phyloP scores from a whole-genome alignment of 2,797 vertebrate genomes.

The Tokudaia muenninki region DNA sequence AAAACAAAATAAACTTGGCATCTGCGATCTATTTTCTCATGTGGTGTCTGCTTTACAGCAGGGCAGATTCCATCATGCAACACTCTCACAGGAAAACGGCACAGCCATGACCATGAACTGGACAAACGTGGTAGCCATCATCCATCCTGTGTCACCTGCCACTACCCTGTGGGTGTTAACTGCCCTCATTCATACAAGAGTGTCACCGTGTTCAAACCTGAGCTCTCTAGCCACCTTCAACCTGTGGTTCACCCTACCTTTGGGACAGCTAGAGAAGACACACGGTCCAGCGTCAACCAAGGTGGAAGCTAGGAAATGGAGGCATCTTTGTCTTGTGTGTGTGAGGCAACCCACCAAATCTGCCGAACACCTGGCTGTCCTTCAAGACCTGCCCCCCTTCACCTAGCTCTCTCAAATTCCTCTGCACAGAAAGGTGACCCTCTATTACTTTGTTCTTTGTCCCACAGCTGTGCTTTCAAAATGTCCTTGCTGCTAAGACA shows the following conservation, averaged over 20 bases:
- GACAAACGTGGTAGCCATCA: accelerated
- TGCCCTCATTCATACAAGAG: background rate
- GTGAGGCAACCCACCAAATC: accelerated
- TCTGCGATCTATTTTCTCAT: constrained; percentile 1
- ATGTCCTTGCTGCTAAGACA: background rate
- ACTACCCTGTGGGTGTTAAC: background rate
- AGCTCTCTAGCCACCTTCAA: background rate
- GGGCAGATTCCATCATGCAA: background rate
- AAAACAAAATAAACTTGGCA: constrained; percentile 60
- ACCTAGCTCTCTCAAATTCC: background rate
- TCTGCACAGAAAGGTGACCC: background rate
- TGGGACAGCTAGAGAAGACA: accelerated
- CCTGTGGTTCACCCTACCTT: background rate
- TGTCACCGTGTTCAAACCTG: background rate
- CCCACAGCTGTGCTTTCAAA: background rate
- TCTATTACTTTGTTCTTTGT: background rate
- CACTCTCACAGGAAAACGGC: background rate
- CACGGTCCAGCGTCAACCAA: background rate
- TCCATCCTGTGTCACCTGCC: background rate
- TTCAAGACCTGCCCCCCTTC: background rate
- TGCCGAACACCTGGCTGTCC: background rate
- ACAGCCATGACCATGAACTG: accelerated
- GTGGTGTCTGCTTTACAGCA: background rate
- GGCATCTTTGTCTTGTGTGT: background rate
- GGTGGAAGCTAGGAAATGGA: accelerated